Percentiles rank a stretch among this genome's conserved stretches.
Conservation (phyloP, 1,140 invertebrate species). For the Philotrypesis tridentata region DNA sequence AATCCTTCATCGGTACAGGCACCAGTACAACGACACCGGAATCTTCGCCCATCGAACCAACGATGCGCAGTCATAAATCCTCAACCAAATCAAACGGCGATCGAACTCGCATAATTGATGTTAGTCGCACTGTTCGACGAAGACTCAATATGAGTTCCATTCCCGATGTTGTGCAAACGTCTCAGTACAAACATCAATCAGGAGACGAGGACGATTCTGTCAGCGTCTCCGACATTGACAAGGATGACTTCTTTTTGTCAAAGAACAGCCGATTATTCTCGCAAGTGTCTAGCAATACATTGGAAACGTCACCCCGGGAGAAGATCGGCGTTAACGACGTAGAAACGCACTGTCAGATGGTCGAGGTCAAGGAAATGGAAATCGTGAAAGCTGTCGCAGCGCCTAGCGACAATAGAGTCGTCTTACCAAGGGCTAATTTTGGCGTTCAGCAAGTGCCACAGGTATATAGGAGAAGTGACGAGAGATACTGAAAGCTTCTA, state of each 20-base stretch:
- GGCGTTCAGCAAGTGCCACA: constrained; percentile 69
- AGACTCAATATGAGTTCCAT: constrained; percentile 64
- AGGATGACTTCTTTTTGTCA: constrained; percentile 75
- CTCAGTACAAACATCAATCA: constrained; percentile 57
- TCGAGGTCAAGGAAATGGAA: constrained; percentile 77
- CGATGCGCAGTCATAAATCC: constrained; percentile 61
- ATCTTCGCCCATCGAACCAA: constrained; percentile 56
- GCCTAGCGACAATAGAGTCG: constrained; percentile 61
- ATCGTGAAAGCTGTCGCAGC: constrained; percentile 73
- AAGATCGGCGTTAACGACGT: constrained; percentile 38
- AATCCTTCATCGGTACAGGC: neutral
- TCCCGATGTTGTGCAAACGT: constrained; percentile 66
- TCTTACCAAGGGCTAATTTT: constrained; percentile 66
- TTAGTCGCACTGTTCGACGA: constrained; percentile 63
- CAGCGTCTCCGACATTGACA: constrained; percentile 53
- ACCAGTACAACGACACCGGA: constrained; percentile 53
- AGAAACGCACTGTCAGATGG: constrained; percentile 67
- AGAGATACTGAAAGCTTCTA: constrained; percentile 63
- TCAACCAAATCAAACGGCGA: constrained; percentile 58
- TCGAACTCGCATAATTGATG: constrained; percentile 59
- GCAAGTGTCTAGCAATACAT: constrained; percentile 78
- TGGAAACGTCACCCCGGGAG: constrained; percentile 57
- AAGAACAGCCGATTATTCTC: constrained; percentile 82
- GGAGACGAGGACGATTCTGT: constrained; percentile 50
- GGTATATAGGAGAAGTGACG: neutral